phyloP scores from a whole-genome alignment of 2,888 invertebrate species.

The Pachydiplax longipennis region DNA sequence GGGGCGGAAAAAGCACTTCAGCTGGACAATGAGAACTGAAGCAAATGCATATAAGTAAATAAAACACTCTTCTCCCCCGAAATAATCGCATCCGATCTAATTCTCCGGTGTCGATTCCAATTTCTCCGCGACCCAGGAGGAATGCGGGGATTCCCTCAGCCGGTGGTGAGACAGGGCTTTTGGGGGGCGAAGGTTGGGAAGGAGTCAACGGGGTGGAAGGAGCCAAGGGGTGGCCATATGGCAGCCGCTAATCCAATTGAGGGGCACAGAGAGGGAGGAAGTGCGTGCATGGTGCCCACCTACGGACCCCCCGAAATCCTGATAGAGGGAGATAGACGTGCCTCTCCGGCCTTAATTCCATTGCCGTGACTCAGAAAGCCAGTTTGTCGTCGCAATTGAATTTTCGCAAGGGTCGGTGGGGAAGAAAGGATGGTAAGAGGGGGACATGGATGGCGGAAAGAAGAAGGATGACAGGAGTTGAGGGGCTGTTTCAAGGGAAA shows the following conservation, averaged over 20 bases:
- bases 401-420: constrained; percentile 27
- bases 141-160: neutral
- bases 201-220: neutral
- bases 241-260: constrained; percentile 45
- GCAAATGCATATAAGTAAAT: constrained; percentile 26
- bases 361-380: constrained; percentile 46
- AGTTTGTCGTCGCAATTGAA: constrained; percentile 46
- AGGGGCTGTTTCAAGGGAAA: neutral
- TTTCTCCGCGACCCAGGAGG: neutral
- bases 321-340: constrained; percentile 33
- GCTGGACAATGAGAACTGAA: neutral
- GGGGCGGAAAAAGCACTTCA: neutral
- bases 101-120: constrained; percentile 39
- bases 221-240: neutral
- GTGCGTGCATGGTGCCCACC: constrained; percentile 14
- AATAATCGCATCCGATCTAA: constrained; percentile 36
- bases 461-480: neutral
- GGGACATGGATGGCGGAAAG: neutral
- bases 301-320: neutral
- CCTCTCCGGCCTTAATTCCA: constrained; percentile 35
- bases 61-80: neutral
- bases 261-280: neutral
- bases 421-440: neutral
- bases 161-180: neutral
- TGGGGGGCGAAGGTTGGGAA: neutral